phyloP scores from a whole-genome alignment of 2,113 vertebrate species.

The Paramormyrops kingsleyae region DNA sequence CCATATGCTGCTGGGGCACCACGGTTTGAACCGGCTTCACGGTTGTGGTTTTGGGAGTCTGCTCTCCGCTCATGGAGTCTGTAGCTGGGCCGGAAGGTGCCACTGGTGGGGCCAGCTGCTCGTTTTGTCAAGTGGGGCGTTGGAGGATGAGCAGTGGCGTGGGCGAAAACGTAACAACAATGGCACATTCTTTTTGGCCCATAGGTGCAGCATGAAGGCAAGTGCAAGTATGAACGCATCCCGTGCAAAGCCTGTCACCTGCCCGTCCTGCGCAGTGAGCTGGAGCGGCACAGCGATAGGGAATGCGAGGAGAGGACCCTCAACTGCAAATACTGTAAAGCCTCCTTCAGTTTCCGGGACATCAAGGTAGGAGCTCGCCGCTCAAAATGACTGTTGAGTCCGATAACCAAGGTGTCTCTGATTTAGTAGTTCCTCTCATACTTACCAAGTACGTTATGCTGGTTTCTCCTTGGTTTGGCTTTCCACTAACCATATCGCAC shows the following conservation, averaged over 20 bases:
- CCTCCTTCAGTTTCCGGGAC: constrained; percentile 55
- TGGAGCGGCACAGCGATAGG: constrained; percentile 58
- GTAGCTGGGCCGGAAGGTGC: not conserved
- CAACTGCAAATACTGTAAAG: constrained; percentile 65
- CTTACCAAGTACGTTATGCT: not conserved
- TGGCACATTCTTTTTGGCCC: not conserved
- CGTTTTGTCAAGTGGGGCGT: not conserved
- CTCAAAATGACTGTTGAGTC: not conserved
- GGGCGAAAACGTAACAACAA: not conserved
- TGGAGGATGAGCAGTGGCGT: not conserved
- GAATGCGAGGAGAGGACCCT: constrained; percentile 66
- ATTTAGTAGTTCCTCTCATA: not conserved
- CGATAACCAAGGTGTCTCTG: not conserved
- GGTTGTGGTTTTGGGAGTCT: not conserved
- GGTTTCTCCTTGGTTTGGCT: not conserved
- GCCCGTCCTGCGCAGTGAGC: constrained; percentile 51
- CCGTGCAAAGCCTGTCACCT: constrained; percentile 57
- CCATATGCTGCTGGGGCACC: not conserved
- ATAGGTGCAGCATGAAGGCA: constrained; percentile 58
- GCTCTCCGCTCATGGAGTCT: not conserved
- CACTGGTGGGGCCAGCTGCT: not conserved
- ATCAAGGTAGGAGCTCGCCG: constrained; percentile 48
- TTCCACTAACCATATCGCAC: not conserved
- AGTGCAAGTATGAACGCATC: constrained; percentile 52
- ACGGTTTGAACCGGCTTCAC: not conserved